Conservation (phyloP, 2,888 invertebrate species). For the Caenorhabditis sp. region DNA sequence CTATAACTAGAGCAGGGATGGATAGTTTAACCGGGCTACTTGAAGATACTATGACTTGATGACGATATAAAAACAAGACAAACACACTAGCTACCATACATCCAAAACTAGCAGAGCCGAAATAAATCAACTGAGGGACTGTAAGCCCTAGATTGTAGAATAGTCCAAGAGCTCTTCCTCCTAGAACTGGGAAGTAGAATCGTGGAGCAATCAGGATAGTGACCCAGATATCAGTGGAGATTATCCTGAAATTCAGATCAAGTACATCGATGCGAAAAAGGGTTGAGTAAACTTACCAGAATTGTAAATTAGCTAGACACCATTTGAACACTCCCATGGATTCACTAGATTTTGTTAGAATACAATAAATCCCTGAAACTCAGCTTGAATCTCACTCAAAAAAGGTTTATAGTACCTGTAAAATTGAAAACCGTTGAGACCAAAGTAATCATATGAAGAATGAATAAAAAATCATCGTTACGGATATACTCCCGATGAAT, state of each 20-base stretch:
- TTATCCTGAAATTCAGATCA: constrained; percentile 12
- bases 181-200: constrained; percentile 18
- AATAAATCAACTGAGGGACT: neutral
- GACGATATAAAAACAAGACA: constrained; percentile 20
- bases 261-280: neutral
- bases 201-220: constrained; percentile 3
- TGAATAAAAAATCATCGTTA: constrained; percentile 2
- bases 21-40: neutral
- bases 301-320: constrained; percentile 23
- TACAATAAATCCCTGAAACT: constrained; percentile 8
- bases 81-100: constrained; percentile 21
- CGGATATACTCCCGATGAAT: constrained; percentile 10
- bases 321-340: constrained; percentile 23
- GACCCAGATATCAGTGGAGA: constrained; percentile 7
- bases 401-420: neutral
- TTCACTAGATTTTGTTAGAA: neutral
- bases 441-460: constrained; percentile 11
- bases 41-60: constrained; percentile 8
- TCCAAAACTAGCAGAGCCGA: neutral
- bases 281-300: constrained; percentile 4
- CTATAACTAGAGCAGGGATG: neutral
- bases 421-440: neutral
- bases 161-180: constrained; percentile 18
- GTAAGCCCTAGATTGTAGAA: neutral
- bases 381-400: neutral